These are phyloP conservation scores for Echinops telfairi DNA, from an alignment of 2,113 vertebrate genomes.

Conservation along the genomic window DNA sequence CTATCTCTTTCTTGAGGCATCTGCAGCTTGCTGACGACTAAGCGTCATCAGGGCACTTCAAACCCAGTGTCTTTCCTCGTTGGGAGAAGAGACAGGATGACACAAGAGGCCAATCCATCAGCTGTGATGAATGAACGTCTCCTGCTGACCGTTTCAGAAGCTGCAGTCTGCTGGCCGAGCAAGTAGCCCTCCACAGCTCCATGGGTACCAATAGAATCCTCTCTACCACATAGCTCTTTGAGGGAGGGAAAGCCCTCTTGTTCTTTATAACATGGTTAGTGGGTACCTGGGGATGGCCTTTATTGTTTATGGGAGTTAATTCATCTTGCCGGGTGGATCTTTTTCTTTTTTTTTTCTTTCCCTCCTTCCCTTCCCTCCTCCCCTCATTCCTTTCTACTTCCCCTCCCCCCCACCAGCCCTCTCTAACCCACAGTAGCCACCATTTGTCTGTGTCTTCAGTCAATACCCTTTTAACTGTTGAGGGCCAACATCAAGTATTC, in stretches of 20 bases:
- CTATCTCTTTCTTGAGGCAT: background rate
- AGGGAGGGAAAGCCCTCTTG: background rate
- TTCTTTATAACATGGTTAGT: background rate
- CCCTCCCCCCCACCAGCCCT: background rate
- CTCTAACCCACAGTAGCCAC: background rate
- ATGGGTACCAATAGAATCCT: background rate
- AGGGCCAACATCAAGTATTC: background rate
- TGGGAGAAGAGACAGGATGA: background rate
- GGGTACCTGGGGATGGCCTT: background rate
- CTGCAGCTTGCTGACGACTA: background rate
- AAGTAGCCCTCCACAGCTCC: background rate
- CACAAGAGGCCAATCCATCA: background rate
- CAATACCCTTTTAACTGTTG: conserved; percentile 32
- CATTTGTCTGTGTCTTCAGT: background rate
- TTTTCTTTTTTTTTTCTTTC: background rate
- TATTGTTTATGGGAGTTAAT: background rate
- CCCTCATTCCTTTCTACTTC: background rate
- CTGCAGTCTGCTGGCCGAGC: conserved; percentile 18
- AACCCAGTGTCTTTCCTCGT: background rate
- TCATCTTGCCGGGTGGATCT: background rate
- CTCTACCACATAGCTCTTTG: background rate
- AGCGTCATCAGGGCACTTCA: background rate
- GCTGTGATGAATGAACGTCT: conserved; percentile 39
- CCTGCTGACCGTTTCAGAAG: conserved; percentile 20
- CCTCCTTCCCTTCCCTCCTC: background rate